These are phyloP conservation scores for Heliconius ethilla DNA, from an alignment of 2,888 invertebrate genomes.

Conservation along the genomic window DNA sequence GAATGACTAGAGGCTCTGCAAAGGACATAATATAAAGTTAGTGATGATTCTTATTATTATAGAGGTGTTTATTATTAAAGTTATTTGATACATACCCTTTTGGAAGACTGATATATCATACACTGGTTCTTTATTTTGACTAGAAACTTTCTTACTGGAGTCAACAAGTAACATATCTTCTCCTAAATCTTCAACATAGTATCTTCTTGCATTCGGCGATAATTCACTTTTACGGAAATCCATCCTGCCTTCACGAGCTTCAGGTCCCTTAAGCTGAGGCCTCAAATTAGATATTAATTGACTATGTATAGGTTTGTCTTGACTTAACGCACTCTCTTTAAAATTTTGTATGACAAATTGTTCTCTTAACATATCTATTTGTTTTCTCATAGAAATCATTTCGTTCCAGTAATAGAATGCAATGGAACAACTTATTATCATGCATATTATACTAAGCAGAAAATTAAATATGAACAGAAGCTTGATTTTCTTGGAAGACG, in stretches of 20 bases:
- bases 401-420: slow-evolving; percentile 77
- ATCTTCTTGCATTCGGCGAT: slow-evolving; percentile 57
- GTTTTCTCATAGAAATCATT: slow-evolving; percentile 68
- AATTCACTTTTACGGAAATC: slow-evolving; percentile 50
- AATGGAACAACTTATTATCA: slow-evolving; percentile 68
- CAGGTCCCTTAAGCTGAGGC: slow-evolving; percentile 51
- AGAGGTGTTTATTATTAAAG: not conserved
- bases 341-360: slow-evolving; percentile 63
- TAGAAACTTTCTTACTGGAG: slow-evolving; percentile 65
- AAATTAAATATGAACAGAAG: slow-evolving; percentile 73
- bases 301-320: slow-evolving; percentile 59
- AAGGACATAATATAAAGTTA: slow-evolving; percentile 42
- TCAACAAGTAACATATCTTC: slow-evolving; percentile 72
- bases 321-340: slow-evolving; percentile 49
- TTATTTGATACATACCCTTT: slow-evolving; percentile 58
- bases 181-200: slow-evolving; percentile 70
- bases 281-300: slow-evolving; percentile 56
- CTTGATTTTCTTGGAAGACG: slow-evolving; percentile 79
- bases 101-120: slow-evolving; percentile 58
- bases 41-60: slow-evolving; percentile 14
- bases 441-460: slow-evolving; percentile 69
- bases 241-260: slow-evolving; percentile 59
- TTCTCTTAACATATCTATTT: slow-evolving; percentile 67
- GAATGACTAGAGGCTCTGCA: slow-evolving; percentile 70
- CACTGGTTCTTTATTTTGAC: slow-evolving; percentile 54